Conservation (phyloP, 2,113 vertebrate genomes). For the Archilochus colubris region DNA sequence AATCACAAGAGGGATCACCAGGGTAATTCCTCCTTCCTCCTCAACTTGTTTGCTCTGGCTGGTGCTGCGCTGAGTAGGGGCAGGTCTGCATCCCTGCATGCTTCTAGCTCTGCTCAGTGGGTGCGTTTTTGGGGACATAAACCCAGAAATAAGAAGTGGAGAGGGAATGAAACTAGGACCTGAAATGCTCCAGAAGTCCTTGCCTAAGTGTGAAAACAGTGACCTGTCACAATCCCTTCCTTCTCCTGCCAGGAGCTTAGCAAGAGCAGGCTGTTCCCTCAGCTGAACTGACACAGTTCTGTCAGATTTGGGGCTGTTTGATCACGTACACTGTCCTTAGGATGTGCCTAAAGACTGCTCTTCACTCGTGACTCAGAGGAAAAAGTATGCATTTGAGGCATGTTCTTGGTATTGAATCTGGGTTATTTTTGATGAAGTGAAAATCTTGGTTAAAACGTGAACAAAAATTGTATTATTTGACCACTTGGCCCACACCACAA, state of each 20-base stretch:
- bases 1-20: slow-evolving; percentile 51
- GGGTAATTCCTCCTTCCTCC: slow-evolving; percentile 52
- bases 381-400: not conserved
- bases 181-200: not conserved
- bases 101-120: not conserved
- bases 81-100: not conserved
- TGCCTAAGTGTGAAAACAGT: not conserved
- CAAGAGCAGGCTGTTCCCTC: slow-evolving; percentile 23
- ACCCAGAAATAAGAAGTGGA: not conserved
- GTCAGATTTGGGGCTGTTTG: slow-evolving; percentile 18
- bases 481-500: not conserved
- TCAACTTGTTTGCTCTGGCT: not conserved
- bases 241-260: slow-evolving; percentile 18
- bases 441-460: not conserved
- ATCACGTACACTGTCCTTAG: slow-evolving; percentile 4
- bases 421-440: not conserved
- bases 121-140: not conserved
- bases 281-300: slow-evolving; percentile 49
- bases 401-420: not conserved
- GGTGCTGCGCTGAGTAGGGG: fast-evolving
- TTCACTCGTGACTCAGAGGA: slow-evolving; percentile 17
- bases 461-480: not conserved
- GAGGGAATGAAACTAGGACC: not conserved
- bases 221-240: not conserved
- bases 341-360: slow-evolving; percentile 18